Conservation (phyloP, 2,113 vertebrate genomes). For the Irena cyanogastra region DNA sequence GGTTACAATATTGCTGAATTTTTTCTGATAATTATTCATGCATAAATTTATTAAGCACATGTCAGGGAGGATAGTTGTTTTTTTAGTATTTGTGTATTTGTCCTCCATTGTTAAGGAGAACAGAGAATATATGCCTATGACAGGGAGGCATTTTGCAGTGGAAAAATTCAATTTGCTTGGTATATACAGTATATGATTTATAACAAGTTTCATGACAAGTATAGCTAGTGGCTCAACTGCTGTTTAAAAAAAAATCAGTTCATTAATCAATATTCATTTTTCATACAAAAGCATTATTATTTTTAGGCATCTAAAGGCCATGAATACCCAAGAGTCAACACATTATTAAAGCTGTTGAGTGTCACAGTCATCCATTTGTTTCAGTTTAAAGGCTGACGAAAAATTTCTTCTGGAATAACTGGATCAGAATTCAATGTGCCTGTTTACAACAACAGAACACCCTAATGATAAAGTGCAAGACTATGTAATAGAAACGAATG, state of each 20-base stretch:
- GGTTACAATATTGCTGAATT: not conserved
- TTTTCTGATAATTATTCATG: not conserved
- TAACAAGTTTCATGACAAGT: slow-evolving; percentile 70
- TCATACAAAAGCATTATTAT: slow-evolving; percentile 76
- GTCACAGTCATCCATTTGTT: slow-evolving; percentile 61
- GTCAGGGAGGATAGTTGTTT: not conserved
- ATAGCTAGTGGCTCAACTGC: slow-evolving; percentile 61
- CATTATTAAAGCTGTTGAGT: slow-evolving; percentile 66
- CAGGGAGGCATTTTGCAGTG: not conserved
- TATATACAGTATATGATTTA: slow-evolving; percentile 61
- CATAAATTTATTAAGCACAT: not conserved
- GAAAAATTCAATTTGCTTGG: slow-evolving; percentile 1
- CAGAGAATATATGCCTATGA: not conserved
- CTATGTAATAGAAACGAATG: slow-evolving; percentile 68
- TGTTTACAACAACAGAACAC: slow-evolving; percentile 54
- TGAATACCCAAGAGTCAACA: slow-evolving; percentile 68
- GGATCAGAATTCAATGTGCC: slow-evolving; percentile 35
- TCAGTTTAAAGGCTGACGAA: slow-evolving; percentile 56
- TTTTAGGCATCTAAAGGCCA: slow-evolving; percentile 76
- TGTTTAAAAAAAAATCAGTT: slow-evolving; percentile 73
- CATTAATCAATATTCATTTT: slow-evolving; percentile 78
- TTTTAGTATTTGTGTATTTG: not conserved
- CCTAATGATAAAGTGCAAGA: slow-evolving; percentile 63
- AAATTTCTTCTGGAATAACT: slow-evolving; percentile 45
- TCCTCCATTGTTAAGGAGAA: not conserved